Conservation (phyloP, 2,797 vertebrate genomes). For the Sternarchorhynchus goeldii region DNA sequence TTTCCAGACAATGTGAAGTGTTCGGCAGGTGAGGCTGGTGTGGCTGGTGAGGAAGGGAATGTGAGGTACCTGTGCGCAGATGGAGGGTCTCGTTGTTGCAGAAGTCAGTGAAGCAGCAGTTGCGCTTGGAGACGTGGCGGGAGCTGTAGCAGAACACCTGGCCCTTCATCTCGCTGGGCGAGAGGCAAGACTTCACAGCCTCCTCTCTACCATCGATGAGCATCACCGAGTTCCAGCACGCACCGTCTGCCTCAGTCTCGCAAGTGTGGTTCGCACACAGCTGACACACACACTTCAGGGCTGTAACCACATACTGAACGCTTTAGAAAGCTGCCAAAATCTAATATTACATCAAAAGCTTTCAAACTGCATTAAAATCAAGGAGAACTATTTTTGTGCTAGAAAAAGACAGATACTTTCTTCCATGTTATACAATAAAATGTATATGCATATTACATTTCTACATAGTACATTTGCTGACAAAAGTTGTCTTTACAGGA, state of each 20-base stretch:
- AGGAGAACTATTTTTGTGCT: no score
- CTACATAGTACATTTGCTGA: no score
- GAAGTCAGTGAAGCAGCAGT: constrained; percentile 96
- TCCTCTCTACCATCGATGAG: constrained; percentile 87
- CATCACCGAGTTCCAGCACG: constrained; percentile 96
- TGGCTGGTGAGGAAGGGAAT: not conserved
- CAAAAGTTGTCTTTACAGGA: no score
- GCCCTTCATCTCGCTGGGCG: constrained; percentile 84
- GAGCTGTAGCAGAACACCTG: constrained; percentile 94
- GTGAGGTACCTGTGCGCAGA: constrained; percentile 78
- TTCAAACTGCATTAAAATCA: no score
- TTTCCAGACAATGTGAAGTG: not conserved
- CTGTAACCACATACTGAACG: constrained; percentile 57
- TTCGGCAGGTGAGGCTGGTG: not conserved
- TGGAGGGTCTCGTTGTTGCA: constrained; percentile 94
- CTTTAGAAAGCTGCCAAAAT: not conserved
- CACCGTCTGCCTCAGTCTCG: constrained; percentile 88
- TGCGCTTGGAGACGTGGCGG: constrained; percentile 87
- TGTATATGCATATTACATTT: no score
- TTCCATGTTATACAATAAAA: no score
- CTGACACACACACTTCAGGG: constrained; percentile 89
- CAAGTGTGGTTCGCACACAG: constrained; percentile 91
- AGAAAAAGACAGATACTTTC: no score
- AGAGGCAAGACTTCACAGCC: constrained; percentile 87
- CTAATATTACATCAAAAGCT: not conserved